phyloP scores from a whole-genome alignment of 2,888 invertebrate species.

The Entomobrya multifasciata region DNA sequence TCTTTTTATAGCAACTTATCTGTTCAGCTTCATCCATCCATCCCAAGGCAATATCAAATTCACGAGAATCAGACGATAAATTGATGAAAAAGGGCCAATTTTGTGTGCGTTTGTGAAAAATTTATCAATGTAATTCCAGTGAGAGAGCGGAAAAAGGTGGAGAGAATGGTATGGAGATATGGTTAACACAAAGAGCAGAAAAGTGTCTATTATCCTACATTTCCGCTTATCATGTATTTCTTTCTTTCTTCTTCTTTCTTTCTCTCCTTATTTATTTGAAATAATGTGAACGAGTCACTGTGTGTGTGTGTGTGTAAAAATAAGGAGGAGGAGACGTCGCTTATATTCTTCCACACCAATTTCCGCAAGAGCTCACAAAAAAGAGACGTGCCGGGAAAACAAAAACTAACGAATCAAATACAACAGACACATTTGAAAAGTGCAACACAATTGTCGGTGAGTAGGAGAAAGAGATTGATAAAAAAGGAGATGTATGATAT shows the following conservation, averaged over 20 bases:
- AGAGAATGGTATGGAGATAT: conserved; percentile 21
- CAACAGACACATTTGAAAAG: conserved; percentile 61
- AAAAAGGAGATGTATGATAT: conserved; percentile 22
- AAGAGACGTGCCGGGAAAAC: conserved; percentile 70
- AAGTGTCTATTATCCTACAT: conserved; percentile 69
- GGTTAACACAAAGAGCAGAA: conserved; percentile 52
- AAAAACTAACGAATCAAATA: conserved; percentile 70
- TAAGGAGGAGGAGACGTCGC: conserved; percentile 28
- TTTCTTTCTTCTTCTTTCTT: conserved; percentile 3
- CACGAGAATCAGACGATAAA: conserved; percentile 80
- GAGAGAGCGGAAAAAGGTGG: conserved; percentile 60
- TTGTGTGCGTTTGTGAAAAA: conserved; percentile 79
- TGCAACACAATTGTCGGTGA: conserved; percentile 65
- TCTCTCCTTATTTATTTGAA: conserved; percentile 42
- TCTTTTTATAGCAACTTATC: conserved; percentile 73
- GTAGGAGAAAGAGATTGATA: conserved; percentile 61
- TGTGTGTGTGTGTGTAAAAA: conserved; percentile 28
- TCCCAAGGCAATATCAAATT: conserved; percentile 78
- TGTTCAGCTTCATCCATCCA: conserved; percentile 74
- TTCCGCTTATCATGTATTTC: conserved; percentile 55
- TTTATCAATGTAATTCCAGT: conserved; percentile 79
- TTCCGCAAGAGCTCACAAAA: conserved; percentile 64
- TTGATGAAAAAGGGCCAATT: conserved; percentile 80
- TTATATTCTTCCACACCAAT: conserved; percentile 58
- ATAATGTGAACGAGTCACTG: conserved; percentile 40